Percentiles rank a stretch among this genome's conserved stretches.
phyloP scores from a whole-genome alignment of 1,140 invertebrate species.

The Musca domestica region DNA sequence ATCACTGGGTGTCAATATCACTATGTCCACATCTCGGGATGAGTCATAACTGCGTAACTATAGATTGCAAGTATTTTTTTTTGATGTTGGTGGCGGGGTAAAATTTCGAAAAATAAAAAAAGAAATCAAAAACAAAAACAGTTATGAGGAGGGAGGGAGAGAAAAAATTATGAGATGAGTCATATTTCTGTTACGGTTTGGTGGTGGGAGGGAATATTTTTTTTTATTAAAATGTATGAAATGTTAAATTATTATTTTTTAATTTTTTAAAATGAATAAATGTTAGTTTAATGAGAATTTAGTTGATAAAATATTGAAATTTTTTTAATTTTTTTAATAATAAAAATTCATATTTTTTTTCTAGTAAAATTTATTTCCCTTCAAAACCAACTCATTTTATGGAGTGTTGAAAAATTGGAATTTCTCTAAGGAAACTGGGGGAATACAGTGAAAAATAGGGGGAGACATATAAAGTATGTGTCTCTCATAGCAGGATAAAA shows the following conservation, averaged over 20 bases:
- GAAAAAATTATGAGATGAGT: conserved; percentile 1
- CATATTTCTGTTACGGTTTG: background rate
- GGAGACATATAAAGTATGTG: no score
- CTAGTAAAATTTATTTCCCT: conserved; percentile 14
- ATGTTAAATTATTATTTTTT: no score
- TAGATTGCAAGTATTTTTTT: conserved; percentile 4
- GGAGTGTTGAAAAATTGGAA: no score
- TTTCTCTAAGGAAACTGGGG: no score
- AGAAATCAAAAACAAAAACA: background rate
- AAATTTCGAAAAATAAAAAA: no score
- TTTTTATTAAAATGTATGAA: no score
- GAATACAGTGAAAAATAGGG: no score
- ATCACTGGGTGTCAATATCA: conserved; percentile 70
- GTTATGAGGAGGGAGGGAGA: background rate
- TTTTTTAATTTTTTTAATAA: background rate
- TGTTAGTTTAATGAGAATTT: no score
- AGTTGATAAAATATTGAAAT: background rate
- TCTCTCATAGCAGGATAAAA: no score
- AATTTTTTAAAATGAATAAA: no score
- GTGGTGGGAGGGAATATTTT: no score
- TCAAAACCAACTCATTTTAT: conserved; percentile 5
- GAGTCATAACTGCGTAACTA: conserved; percentile 17
- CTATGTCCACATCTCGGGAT: conserved; percentile 48
- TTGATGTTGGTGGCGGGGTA: background rate
- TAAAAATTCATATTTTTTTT: background rate